Evolutionary conservation across 2,888 invertebrate species (phyloP), one percentile per base, ranked within the genome.

Genomic region (Xylophagus ater): DNA sequence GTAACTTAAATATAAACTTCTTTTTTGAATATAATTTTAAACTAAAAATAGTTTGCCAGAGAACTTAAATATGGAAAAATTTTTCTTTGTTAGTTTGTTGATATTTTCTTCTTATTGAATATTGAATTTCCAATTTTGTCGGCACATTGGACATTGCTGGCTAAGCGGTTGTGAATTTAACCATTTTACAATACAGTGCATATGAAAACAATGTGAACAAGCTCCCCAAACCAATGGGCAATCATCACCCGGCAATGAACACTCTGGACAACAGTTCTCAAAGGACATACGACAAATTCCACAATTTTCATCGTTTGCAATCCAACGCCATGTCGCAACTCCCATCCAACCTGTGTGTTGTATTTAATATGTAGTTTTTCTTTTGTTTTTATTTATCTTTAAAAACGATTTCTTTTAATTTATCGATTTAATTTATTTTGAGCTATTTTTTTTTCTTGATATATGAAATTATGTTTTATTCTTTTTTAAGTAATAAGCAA

Each of bases 111-210:
- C 39, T 55, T 72, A 79, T 62, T 78, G 78, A 58, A 79, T 78
- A 62, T 93, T 92, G 66, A 92, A 96, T 66, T 93, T 94, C 98
- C 98, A 98, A 61, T 92, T 93, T 66, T 96, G 96, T 54, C 98
- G 76, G 67, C 98, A 99, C 92, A 99, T 96, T 44, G 88, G 88
- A 55, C 88, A 88, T 69, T 84, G 80, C 58, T 86, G 85, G 66
- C 82, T 82, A 51, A 78, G 74, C 52, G 84, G 82, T 66, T 88
- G 87, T 13, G 94, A 87, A 60, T 96, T 90, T 35, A 97, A 73
- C 98, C 98, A 98, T 76, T 97, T 97, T 62, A 93, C 89, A 57
- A 98, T 99, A 69, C 98, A 98, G 67, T 98, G 98, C 67, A 96
- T 94, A 67, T 99, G 98, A 67, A 98, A 98, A 68, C 96, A 96